Evolutionary conservation across 2,797 vertebrate species (phyloP).

Genomic region (Phataginus tricuspis): DNA sequence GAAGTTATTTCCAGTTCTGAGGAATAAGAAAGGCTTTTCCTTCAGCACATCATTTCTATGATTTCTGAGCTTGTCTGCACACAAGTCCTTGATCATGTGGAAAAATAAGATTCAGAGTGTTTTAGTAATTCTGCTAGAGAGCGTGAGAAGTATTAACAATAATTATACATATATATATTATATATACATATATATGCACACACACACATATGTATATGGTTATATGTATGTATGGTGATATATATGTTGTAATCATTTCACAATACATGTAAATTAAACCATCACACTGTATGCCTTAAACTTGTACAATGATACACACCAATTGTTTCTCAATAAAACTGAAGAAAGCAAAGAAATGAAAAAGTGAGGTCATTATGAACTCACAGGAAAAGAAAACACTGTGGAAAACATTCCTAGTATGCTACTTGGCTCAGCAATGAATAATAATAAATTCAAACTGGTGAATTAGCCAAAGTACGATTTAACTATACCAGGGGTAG

Average conservation of each 20-base stretch:
- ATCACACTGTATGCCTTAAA: not conserved
- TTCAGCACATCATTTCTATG: not conserved
- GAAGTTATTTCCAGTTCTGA: not conserved
- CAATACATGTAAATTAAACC: not conserved
- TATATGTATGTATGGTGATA: too few species aligned
- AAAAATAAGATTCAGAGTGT: not conserved
- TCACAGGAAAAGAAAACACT: not conserved
- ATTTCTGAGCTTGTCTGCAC: not conserved
- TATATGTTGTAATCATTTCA: not conserved
- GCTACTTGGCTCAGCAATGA: not conserved
- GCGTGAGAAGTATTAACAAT: not conserved
- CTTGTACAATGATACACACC: not conserved
- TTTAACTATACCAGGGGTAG: not conserved
- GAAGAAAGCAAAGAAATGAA: not conserved
- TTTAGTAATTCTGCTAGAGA: not conserved
- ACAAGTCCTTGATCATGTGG: not conserved
- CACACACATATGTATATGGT: too few species aligned
- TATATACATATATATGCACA: not conserved
- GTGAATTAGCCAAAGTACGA: not conserved
- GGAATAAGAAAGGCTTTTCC: not conserved
- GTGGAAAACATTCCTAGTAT: not conserved
- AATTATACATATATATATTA: not conserved
- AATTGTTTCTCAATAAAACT: not conserved
- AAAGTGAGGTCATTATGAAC: not conserved
- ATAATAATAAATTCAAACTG: not conserved